Evolutionary conservation across 2,113 vertebrate genomes (phyloP).

Genomic region (Ornithorhynchus anatinus): DNA sequence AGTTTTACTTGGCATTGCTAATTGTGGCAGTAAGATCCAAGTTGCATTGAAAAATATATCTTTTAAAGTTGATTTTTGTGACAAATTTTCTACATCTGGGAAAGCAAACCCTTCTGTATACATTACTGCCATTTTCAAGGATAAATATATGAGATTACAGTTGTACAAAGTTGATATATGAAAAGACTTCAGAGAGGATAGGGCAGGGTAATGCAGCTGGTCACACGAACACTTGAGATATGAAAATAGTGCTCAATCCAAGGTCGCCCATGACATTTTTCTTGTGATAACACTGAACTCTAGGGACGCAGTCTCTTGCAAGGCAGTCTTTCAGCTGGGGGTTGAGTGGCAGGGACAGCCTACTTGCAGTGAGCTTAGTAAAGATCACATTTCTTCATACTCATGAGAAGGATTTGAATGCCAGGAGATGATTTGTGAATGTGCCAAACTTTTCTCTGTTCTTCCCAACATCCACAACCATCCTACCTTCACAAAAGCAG

Average conservation of each 20-base stretch:
- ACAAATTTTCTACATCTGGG: slow-evolving; percentile 31
- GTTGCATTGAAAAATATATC: slow-evolving; percentile 18
- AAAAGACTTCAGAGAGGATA: slow-evolving; percentile 28
- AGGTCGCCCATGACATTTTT: background rate
- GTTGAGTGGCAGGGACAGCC: too few species aligned
- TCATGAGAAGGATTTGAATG: too few species aligned
- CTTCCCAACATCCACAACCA: too few species aligned
- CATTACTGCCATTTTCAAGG: slow-evolving; percentile 55
- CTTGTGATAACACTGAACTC: background rate
- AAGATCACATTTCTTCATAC: too few species aligned
- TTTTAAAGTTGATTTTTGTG: slow-evolving; percentile 43
- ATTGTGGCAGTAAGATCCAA: slow-evolving; percentile 57
- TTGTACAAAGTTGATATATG: slow-evolving; percentile 31
- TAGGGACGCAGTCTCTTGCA: too few species aligned
- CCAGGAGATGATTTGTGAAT: too few species aligned
- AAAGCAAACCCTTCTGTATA: slow-evolving; percentile 34
- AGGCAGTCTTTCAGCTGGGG: too few species aligned
- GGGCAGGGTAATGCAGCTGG: background rate
- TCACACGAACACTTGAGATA: background rate
- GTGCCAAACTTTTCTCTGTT: too few species aligned
- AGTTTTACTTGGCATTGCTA: slow-evolving; percentile 61
- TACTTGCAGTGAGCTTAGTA: too few species aligned
- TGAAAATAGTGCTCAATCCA: background rate
- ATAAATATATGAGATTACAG: slow-evolving; percentile 22
- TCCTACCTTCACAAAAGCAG: too few species aligned